Percentiles rank a stretch among this genome's conserved stretches.
Conservation (phyloP, 2,888 invertebrate genomes). For the Hedya salicella region DNA sequence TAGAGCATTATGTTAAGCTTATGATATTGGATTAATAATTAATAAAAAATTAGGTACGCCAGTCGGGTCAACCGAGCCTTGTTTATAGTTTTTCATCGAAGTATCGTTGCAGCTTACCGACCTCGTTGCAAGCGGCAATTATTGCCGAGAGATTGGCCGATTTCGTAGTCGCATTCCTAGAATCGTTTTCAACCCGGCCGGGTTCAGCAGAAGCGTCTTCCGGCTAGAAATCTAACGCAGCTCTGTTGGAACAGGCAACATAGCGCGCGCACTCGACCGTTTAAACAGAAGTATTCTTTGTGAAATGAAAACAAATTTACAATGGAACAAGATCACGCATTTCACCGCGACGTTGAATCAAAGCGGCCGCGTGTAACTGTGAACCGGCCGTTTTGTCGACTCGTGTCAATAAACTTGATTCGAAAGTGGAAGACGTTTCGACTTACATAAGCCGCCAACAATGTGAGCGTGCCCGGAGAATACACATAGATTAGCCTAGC, state of each 20-base stretch:
- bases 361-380: slow-evolving; percentile 80
- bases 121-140: slow-evolving; percentile 26
- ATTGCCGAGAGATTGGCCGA: slow-evolving; percentile 33
- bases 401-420: slow-evolving; percentile 85
- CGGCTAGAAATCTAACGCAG: slow-evolving; percentile 39
- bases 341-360: slow-evolving; percentile 63
- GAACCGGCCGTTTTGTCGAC: slow-evolving; percentile 79
- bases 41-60: slow-evolving; percentile 14
- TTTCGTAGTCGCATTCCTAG: slow-evolving; percentile 37
- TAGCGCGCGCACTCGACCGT: slow-evolving; percentile 40
- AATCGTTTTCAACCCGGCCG: slow-evolving; percentile 19
- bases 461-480: slow-evolving; percentile 61
- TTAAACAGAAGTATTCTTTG: slow-evolving; percentile 44
- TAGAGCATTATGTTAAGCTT: slow-evolving; percentile 17
- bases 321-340: slow-evolving; percentile 62
- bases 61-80: slow-evolving; percentile 9
- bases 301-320: slow-evolving; percentile 46
- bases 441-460: slow-evolving; percentile 83
- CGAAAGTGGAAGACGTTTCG: slow-evolving; percentile 84
- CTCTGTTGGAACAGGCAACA: slow-evolving; percentile 31
- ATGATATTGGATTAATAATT: slow-evolving; percentile 23
- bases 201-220: slow-evolving; percentile 38
- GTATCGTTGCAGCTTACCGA: slow-evolving; percentile 31
- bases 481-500: slow-evolving; percentile 53
- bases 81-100: slow-evolving; percentile 15